phyloP scores from a whole-genome alignment of 2,113 vertebrate species.

The Eublepharis macularius region DNA sequence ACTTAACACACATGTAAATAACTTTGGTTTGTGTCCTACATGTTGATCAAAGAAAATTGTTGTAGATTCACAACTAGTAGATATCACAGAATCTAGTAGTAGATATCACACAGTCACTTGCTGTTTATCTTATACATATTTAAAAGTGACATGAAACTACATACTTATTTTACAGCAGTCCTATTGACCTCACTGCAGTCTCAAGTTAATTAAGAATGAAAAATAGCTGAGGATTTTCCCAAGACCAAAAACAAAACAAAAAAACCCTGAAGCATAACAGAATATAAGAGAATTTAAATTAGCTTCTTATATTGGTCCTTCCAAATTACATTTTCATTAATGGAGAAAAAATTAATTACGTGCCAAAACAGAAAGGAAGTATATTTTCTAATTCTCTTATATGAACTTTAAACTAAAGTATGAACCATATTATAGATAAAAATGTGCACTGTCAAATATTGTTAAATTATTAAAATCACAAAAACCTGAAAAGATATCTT shows the following conservation, averaged over 20 bases:
- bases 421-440: conserved; percentile 12
- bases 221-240: neutral
- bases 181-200: neutral
- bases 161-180: neutral
- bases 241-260: neutral
- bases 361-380: no score
- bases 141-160: neutral
- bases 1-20: neutral
- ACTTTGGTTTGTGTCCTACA: neutral
- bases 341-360: no score
- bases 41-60: neutral
- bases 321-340: no score
- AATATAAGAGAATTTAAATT: no score
- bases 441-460: neutral
- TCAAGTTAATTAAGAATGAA: conserved; percentile 20
- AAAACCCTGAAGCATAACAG: no score
- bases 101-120: no score
- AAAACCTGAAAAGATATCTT: conserved; percentile 15
- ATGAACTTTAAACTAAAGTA: neutral
- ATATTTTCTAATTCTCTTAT: no score
- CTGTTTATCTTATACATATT: neutral
- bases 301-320: no score
- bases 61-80: no score
- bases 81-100: no score
- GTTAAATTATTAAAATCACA: conserved; percentile 39